These are phyloP conservation scores for Physeter macrocephalus DNA, from an alignment of 2,113 vertebrate genomes.

Conservation along the genomic window DNA sequence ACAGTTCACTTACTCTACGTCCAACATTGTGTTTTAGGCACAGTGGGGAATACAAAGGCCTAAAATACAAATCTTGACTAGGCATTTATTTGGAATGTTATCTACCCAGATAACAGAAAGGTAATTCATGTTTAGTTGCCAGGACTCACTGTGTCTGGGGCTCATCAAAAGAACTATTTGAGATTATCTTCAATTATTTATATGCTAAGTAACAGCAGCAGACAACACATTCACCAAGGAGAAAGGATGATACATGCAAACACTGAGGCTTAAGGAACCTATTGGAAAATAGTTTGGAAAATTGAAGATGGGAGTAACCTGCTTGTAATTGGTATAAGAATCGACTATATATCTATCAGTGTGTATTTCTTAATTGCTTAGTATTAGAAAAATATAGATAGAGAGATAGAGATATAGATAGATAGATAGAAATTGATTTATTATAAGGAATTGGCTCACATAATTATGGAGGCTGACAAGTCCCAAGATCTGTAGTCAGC, in stretches of 20 bases:
- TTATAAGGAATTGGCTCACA: neutral
- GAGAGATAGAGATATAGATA: neutral
- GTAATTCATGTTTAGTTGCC: neutral
- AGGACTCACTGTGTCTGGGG: neutral
- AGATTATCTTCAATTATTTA: neutral
- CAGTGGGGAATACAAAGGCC: neutral
- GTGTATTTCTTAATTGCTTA: neutral
- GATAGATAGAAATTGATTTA: neutral
- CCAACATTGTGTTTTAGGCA: neutral
- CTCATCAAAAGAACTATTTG: neutral
- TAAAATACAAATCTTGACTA: neutral
- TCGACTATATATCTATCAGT: neutral
- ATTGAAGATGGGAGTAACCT: neutral
- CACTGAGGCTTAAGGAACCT: neutral
- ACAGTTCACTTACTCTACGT: neutral
- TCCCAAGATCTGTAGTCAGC: neutral
- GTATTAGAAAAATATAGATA: neutral
- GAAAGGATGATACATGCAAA: neutral
- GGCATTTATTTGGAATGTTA: neutral
- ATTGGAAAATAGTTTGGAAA: neutral
- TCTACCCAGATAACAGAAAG: neutral
- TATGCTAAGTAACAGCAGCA: neutral
- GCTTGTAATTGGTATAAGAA: neutral
- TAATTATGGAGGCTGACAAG: neutral
- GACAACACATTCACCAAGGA: neutral